These are phyloP conservation scores for Halictus ligatus DNA, from an alignment of 2,888 invertebrate genomes.

Conservation along the genomic window DNA sequence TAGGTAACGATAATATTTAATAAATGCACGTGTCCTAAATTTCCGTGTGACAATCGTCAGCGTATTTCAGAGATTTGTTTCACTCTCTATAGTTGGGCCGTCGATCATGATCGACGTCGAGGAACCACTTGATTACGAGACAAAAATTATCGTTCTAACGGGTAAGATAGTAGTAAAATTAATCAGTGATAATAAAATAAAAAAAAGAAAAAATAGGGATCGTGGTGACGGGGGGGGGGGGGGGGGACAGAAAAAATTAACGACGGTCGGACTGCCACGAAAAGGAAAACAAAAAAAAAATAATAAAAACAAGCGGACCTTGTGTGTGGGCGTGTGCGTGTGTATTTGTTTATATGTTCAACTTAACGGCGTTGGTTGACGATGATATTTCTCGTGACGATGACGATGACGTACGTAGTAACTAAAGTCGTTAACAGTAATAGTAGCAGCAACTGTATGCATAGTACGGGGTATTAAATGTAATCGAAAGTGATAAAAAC, in stretches of 20 bases:
- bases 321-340: constrained; percentile 16
- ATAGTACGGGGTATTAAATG: constrained; percentile 65
- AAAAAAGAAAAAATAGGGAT: background rate
- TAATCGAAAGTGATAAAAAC: constrained; percentile 60
- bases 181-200: background rate
- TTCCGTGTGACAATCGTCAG: constrained; percentile 81
- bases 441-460: constrained; percentile 66
- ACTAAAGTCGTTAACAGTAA: constrained; percentile 64
- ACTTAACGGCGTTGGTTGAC: constrained; percentile 1
- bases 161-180: constrained; percentile 10
- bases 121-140: constrained; percentile 61
- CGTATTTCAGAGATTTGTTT: constrained; percentile 80
- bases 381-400: constrained; percentile 52
- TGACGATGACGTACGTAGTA: constrained; percentile 58
- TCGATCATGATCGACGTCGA: constrained; percentile 54
- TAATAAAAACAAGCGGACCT: constrained; percentile 70
- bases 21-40: constrained; percentile 83
- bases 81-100: constrained; percentile 34
- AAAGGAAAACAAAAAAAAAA: constrained; percentile 1
- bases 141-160: constrained; percentile 34
- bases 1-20: constrained; percentile 77
- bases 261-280: constrained; percentile 66
- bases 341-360: background rate
- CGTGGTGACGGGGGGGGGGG: background rate
- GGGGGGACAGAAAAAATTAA: constrained; percentile 25